Conservation (phyloP, 1,140 invertebrate species). For the Ephestia elutella region DNA sequence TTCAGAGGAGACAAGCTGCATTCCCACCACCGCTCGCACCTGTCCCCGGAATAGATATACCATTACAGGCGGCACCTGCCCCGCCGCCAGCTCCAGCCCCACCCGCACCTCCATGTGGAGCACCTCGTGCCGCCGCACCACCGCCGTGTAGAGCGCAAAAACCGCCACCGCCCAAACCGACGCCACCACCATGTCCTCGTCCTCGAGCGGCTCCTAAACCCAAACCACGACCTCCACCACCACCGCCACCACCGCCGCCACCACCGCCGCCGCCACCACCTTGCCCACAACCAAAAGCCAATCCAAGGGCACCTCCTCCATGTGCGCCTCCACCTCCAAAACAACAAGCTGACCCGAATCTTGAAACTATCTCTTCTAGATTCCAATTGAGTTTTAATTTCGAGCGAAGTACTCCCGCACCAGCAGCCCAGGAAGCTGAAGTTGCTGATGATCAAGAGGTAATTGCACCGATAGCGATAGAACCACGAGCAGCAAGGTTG, state of each 20-base stretch:
- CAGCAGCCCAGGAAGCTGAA: conserved; percentile 24
- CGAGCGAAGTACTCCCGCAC: conserved; percentile 37
- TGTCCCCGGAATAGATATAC: conserved; percentile 55
- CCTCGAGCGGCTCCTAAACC: conserved; percentile 45
- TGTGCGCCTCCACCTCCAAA: conserved; percentile 40
- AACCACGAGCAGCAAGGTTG: conserved; percentile 45
- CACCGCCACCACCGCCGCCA: conserved; percentile 44
- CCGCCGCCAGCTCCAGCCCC: conserved; percentile 30
- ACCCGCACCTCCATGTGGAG: conserved; percentile 28
- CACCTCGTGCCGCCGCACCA: conserved; percentile 30
- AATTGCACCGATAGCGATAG: conserved; percentile 32
- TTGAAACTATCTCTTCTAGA: conserved; percentile 55
- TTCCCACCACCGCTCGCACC: conserved; percentile 62
- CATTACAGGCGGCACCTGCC: conserved; percentile 35
- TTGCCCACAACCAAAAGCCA: conserved; percentile 40
- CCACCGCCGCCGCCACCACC: conserved; percentile 48
- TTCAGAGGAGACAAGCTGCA: conserved; percentile 56
- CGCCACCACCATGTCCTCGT: conserved; percentile 45
- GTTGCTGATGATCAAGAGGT: conserved; percentile 27
- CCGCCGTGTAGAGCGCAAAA: conserved; percentile 30
- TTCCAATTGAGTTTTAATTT: conserved; percentile 57
- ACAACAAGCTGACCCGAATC: conserved; percentile 39
- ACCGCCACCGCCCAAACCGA: conserved; percentile 24
- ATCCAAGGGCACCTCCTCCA: conserved; percentile 44
- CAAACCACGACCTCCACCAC: conserved; percentile 31